These are phyloP conservation scores for Tetheella fluctuosa DNA, from an alignment of 2,888 invertebrate species.

Conservation along the genomic window DNA sequence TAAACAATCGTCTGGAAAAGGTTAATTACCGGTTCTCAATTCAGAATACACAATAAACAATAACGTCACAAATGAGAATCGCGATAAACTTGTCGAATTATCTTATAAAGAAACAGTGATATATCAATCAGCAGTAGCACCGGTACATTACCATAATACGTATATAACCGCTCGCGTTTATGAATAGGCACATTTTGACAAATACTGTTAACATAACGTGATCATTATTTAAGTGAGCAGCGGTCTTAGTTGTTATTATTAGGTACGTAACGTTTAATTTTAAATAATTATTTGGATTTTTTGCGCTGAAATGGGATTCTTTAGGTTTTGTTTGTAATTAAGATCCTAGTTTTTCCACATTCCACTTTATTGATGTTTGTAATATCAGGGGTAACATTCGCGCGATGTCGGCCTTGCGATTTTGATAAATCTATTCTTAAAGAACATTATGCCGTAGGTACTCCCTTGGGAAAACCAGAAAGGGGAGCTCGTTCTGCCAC, in stretches of 20 bases:
- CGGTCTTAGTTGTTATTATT: background rate
- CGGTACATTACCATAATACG: slow-evolving; percentile 16
- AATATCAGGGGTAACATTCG: too few relatives aligned
- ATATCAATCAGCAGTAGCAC: slow-evolving; percentile 20
- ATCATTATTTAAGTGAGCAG: background rate
- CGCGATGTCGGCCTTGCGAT: too few relatives aligned
- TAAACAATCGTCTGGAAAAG: slow-evolving; percentile 4
- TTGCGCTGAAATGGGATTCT: too few relatives aligned
- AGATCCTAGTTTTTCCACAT: too few relatives aligned
- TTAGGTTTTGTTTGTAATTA: background rate
- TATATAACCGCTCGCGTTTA: slow-evolving; percentile 24
- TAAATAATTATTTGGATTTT: background rate
- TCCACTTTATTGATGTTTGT: too few relatives aligned
- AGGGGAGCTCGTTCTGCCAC: too few relatives aligned
- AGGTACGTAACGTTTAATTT: background rate
- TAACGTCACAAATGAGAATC: slow-evolving; percentile 12
- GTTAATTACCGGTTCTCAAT: slow-evolving; percentile 15
- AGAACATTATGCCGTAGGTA: too few relatives aligned
- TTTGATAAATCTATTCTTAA: too few relatives aligned
- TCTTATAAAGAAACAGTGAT: slow-evolving; percentile 19
- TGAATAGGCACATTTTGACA: background rate
- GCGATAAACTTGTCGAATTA: slow-evolving; percentile 22
- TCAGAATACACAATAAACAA: slow-evolving; percentile 10
- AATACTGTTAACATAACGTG: slow-evolving; percentile 2
- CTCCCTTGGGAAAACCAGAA: too few relatives aligned